Conservation (phyloP, 2,113 vertebrate species). For the Dasyurus viverrinus region DNA sequence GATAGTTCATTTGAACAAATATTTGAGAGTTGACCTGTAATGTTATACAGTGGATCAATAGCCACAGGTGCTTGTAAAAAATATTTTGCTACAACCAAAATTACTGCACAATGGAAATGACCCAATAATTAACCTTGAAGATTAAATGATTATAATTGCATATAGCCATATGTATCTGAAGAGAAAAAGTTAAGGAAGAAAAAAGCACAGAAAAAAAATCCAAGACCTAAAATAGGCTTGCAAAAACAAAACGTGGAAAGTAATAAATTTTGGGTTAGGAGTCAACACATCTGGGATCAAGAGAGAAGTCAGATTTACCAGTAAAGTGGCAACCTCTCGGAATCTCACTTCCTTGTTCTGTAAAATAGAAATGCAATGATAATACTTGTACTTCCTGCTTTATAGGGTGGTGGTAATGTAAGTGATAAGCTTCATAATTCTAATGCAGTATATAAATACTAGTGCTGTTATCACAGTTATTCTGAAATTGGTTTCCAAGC, state of each 20-base stretch:
- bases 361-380: neutral
- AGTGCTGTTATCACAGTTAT: neutral
- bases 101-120: neutral
- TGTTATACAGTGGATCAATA: neutral
- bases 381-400: neutral
- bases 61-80: neutral
- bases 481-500: neutral
- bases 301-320: neutral
- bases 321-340: neutral
- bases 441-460: neutral
- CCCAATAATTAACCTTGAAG: neutral
- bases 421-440: neutral
- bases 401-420: neutral
- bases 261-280: neutral
- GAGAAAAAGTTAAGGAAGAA: neutral
- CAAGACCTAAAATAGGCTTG: neutral
- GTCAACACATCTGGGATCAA: neutral
- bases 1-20: neutral
- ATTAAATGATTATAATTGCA: neutral
- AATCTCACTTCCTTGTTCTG: neutral
- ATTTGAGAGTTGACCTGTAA: neutral
- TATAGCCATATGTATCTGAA: neutral
- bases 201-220: neutral
- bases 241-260: neutral
- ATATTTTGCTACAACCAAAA: neutral